Percentiles rank a stretch among this genome's conserved stretches.
Evolutionary conservation across 2,888 invertebrate species (phyloP).

Genomic region (Chydorus sphaericus): DNA sequence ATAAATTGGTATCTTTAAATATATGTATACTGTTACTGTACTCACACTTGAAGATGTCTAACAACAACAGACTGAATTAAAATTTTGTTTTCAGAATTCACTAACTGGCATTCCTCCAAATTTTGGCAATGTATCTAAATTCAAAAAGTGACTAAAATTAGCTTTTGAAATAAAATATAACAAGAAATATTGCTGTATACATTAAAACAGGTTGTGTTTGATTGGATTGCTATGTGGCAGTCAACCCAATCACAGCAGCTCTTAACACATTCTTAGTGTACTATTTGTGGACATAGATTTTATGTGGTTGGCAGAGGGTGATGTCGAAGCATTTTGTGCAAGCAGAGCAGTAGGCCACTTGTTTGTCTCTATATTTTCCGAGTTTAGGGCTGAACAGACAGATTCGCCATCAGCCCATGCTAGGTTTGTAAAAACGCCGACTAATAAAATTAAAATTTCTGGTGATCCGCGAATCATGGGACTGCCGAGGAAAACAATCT

Average conservation of each 20-base stretch:
- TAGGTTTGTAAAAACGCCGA: too few relatives aligned
- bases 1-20: background rate
- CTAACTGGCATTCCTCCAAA: background rate
- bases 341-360: too few relatives aligned
- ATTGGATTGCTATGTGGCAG: conserved; percentile 68
- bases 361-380: too few relatives aligned
- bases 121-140: conserved; percentile 5
- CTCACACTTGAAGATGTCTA: background rate
- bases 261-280: conserved; percentile 47
- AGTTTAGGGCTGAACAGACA: too few relatives aligned
- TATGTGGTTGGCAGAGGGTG: too few relatives aligned
- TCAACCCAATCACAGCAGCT: conserved; percentile 47
- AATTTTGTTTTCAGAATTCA: background rate
- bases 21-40: too few relatives aligned
- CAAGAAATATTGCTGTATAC: conserved; percentile 29
- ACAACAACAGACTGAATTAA: background rate
- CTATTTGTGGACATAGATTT: conserved; percentile 35
- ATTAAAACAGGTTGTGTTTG: conserved; percentile 59
- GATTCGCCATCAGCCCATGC: too few relatives aligned
- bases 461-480: too few relatives aligned
- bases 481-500: too few relatives aligned
- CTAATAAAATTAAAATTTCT: too few relatives aligned
- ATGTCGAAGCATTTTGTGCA: too few relatives aligned
- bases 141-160: background rate
- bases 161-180: background rate